Percentiles rank a stretch among this genome's conserved stretches.
Conservation (phyloP, 2,797 vertebrate genomes). For the Megalops cyprinoides region DNA sequence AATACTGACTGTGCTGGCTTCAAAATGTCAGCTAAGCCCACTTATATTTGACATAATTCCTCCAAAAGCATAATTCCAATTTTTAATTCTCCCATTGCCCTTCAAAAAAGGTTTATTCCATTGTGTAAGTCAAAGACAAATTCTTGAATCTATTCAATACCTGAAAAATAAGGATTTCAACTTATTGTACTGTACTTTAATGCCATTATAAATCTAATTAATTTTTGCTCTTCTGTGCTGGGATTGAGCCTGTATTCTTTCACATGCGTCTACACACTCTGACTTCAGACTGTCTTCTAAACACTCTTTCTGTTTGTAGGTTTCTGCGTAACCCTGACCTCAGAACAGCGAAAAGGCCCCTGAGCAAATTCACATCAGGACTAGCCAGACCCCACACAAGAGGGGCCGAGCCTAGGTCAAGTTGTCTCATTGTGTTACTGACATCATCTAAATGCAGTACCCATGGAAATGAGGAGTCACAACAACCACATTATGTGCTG, state of each 20-base stretch:
- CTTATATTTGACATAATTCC: background rate
- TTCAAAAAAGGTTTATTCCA: slow-evolving; percentile 6
- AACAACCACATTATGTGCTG: background rate
- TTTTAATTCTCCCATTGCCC: background rate
- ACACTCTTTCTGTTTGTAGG: background rate
- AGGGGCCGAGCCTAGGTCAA: background rate
- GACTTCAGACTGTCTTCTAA: background rate
- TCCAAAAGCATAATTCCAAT: background rate
- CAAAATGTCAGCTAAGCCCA: background rate
- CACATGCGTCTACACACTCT: background rate
- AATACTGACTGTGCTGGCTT: background rate
- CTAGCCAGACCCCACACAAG: background rate
- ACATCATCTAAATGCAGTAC: background rate
- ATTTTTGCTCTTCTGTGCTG: background rate
- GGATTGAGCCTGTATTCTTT: background rate
- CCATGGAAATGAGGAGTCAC: background rate
- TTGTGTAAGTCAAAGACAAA: background rate
- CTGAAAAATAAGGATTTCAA: background rate
- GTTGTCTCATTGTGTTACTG: background rate
- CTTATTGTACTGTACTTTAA: background rate
- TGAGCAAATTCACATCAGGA: slow-evolving; percentile 20
- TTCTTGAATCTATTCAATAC: slow-evolving; percentile 12
- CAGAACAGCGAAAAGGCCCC: slow-evolving; percentile 4
- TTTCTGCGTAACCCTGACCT: background rate
- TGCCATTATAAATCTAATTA: background rate